Conservation (phyloP, 2,888 invertebrate genomes). For the Metalampra italica region DNA sequence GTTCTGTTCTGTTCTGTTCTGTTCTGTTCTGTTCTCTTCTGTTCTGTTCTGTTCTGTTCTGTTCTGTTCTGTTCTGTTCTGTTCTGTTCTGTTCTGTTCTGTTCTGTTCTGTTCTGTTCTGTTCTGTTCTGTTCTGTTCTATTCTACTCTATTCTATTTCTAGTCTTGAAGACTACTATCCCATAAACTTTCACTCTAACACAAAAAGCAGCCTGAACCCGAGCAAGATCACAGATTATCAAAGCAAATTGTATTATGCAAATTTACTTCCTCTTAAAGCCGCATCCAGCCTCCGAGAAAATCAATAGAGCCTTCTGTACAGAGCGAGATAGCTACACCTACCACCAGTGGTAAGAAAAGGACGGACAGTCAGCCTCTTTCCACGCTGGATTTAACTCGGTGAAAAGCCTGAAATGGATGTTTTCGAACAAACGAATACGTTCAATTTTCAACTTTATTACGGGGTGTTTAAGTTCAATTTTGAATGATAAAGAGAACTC, state of each 20-base stretch:
- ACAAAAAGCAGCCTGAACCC: background rate
- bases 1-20: too few relatives aligned
- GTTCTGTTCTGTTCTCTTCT: too few relatives aligned
- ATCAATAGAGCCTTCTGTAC: conserved; percentile 48
- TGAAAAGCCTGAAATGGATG: conserved; percentile 31
- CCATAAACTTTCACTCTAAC: background rate
- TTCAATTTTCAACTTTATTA: background rate
- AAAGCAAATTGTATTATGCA: conserved; percentile 48
- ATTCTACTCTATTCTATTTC: too few relatives aligned
- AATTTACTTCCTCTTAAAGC: conserved; percentile 41
- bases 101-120: too few relatives aligned
- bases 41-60: too few relatives aligned
- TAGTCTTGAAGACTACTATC: too few relatives aligned
- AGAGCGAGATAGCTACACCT: conserved; percentile 24
- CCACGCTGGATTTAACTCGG: conserved; percentile 26
- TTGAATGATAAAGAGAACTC: background rate
- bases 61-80: too few relatives aligned
- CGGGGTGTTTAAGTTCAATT: background rate
- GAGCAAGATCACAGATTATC: conserved; percentile 6
- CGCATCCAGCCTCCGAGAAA: conserved; percentile 41
- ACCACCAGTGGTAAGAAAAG: conserved; percentile 14
- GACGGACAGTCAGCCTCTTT: conserved; percentile 29
- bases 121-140: too few relatives aligned
- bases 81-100: too few relatives aligned
- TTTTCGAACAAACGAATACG: background rate